A percentile compares a stretch with the other conserved stretches of the same genome.
phyloP scores from a whole-genome alignment of 37 sponge, comb jelly and placozoan species.

The Amphimedon queenslandica region DNA sequence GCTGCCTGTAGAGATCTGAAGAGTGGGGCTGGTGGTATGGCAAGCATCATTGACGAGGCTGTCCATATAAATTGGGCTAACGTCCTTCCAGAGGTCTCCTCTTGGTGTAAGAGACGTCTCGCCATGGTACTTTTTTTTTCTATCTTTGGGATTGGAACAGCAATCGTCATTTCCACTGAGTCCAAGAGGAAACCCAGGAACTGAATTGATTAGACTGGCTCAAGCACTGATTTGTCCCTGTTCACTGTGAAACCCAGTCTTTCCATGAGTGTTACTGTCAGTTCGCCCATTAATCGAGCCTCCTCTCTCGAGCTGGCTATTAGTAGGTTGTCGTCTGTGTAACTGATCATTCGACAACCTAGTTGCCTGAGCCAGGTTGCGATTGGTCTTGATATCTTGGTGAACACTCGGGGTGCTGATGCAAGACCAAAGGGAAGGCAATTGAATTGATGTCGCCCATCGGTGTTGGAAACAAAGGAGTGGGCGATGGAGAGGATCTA shows the following conservation, averaged over 20 bases:
- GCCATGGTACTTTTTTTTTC: neutral
- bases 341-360: slow-evolving; percentile 6
- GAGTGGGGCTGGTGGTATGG: slow-evolving; percentile 32
- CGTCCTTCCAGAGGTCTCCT: neutral
- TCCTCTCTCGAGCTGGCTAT: neutral
- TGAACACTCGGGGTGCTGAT: slow-evolving; percentile 34
- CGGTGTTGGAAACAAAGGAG: neutral
- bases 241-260: slow-evolving; percentile 23
- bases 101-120: neutral
- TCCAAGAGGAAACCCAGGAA: slow-evolving; percentile 30
- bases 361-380: slow-evolving; percentile 1
- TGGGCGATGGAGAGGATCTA: neutral
- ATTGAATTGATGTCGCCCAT: slow-evolving; percentile 9
- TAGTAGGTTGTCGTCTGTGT: slow-evolving; percentile 35
- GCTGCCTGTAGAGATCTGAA: slow-evolving; percentile 17
- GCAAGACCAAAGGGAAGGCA: slow-evolving; percentile 43
- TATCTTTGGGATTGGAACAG: neutral
- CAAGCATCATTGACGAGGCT: neutral
- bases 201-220: slow-evolving; percentile 16
- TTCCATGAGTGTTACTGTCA: neutral
- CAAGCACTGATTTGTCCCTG: slow-evolving; percentile 5
- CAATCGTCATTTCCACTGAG: neutral
- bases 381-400: slow-evolving; percentile 21
- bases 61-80: slow-evolving; percentile 15
- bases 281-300: neutral